Base-by-base conservation (phyloP, 2,888 invertebrate genomes). In the Diarsia dahlii region DNA sequence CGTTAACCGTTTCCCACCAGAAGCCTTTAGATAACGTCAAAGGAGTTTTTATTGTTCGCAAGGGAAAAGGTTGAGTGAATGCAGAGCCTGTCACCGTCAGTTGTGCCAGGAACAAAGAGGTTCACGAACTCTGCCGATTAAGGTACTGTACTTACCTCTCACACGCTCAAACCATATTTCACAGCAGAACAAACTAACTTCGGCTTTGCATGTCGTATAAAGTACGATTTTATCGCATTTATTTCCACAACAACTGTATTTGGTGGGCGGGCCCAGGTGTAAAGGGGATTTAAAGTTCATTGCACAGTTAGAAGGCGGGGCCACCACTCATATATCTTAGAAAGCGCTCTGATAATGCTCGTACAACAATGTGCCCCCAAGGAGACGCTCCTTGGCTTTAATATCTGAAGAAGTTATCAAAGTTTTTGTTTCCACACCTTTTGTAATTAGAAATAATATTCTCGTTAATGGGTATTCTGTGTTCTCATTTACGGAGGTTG, bases 201-300 rank as follows among this genome's bases (percentile, higher is more conserved):
- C 84, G 89, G 87, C 89, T 90, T 94, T 91, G 94, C 94, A 94
- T 94, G 94, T 91, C 91, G 91, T 91, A 91, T 92, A 93, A 93
- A 94, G 90, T 90, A 90, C 89, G 93, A 94, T 94, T 91, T 93
- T 94, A 95, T 95, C 94, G 92, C 89, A 88, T 92, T 93, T 91
- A 92, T 92, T 88, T 92, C 90, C 90, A 91, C 93, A 94, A 94
- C 94, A 95, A 95, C 94, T 95, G 93, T 94, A 95, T 95, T 94
- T 91, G 91, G 94, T 93, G 94, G 94, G 95, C 94, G 94, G 93
- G 84, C 89, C 84, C 94, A 95, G 95, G 95, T 95, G 94, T 93
- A 89, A 92, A 92, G 93, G 92, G 94, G 93, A 93, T 95, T 95
- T 95, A 95, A 95, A 95, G 95, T 95, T 95, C 95, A 95, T 94